Conservation (phyloP, 2,888 invertebrate genomes). For the Caradrina clavipalpis region DNA sequence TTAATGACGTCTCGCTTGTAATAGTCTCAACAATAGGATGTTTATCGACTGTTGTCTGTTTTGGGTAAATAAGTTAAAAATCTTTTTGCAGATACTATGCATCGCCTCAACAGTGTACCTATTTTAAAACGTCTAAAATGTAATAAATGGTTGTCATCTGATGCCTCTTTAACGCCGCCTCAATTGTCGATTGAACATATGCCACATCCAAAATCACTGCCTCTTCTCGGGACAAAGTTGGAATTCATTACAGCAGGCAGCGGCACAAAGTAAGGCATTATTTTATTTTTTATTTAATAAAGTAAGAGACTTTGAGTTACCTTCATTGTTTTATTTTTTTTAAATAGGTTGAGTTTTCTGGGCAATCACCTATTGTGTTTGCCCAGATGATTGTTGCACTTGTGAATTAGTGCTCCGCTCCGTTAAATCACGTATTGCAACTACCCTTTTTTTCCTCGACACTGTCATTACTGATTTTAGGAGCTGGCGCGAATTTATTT, state of each 20-base stretch:
- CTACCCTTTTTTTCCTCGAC: no score
- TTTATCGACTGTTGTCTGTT: neutral
- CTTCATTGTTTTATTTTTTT: no score
- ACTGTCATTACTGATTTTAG: no score
- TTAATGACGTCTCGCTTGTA: neutral
- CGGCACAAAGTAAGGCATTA: conserved; percentile 77
- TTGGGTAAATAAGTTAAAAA: neutral
- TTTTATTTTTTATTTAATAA: neutral
- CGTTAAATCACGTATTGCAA: no score
- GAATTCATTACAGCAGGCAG: conserved; percentile 83
- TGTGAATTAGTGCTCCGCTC: no score
- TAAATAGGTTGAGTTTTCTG: no score
- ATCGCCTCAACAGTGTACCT: conserved; percentile 37
- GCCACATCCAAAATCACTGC: conserved; percentile 88
- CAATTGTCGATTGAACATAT: conserved; percentile 78
- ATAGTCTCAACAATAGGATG: neutral
- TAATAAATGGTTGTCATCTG: conserved; percentile 23
- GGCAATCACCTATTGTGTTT: no score
- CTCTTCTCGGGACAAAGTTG: conserved; percentile 89
- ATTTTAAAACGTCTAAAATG: conserved; percentile 25
- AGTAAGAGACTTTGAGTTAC: neutral
- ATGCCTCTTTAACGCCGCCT: conserved; percentile 37
- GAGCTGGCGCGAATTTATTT: no score
- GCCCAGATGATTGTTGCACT: no score
- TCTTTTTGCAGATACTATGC: conserved; percentile 63